Percentiles rank a stretch among this genome's conserved stretches.
Evolutionary conservation across 2,797 vertebrate genomes (phyloP).

Genomic region (Lagodon rhomboides): DNA sequence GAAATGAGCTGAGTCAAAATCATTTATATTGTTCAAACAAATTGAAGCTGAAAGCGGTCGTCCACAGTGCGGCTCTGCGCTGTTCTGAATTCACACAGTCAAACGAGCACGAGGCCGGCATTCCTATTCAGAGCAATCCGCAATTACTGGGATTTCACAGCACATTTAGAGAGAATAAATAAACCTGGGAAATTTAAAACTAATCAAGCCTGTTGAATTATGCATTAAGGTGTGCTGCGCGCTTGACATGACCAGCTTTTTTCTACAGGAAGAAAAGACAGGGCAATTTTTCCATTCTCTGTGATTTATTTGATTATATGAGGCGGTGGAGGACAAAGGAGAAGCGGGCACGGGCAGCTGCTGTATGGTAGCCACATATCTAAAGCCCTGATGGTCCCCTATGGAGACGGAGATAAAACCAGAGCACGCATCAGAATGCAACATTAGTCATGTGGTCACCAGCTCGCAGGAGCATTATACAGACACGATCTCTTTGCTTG

Average conservation of each 20-base stretch:
- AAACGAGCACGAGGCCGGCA: constrained; percentile 62
- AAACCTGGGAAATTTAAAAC: constrained; percentile 82
- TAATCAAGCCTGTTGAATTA: constrained; percentile 86
- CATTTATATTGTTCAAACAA: constrained; percentile 83
- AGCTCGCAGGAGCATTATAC: constrained; percentile 48
- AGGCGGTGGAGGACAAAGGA: constrained; percentile 80
- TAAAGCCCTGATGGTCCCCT: constrained; percentile 62
- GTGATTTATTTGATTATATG: constrained; percentile 87
- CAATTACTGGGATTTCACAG: constrained; percentile 61
- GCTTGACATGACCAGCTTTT: constrained; percentile 75
- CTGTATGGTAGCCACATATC: constrained; percentile 57
- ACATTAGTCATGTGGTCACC: constrained; percentile 63
- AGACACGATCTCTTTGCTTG: constrained; percentile 33
- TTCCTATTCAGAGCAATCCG: constrained; percentile 57
- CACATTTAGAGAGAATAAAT: constrained; percentile 78
- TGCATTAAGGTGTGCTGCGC: constrained; percentile 73
- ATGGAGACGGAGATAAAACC: constrained; percentile 72
- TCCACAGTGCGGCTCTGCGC: constrained; percentile 49
- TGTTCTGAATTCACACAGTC: constrained; percentile 58
- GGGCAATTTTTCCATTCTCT: constrained; percentile 70
- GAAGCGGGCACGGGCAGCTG: constrained; percentile 72
- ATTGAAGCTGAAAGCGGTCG: constrained; percentile 76
- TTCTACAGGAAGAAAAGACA: constrained; percentile 43
- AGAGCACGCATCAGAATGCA: constrained; percentile 60
- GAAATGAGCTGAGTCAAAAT: constrained; percentile 80